Conservation (phyloP, 2,113 vertebrate genomes). For the Nipponia nippon region DNA sequence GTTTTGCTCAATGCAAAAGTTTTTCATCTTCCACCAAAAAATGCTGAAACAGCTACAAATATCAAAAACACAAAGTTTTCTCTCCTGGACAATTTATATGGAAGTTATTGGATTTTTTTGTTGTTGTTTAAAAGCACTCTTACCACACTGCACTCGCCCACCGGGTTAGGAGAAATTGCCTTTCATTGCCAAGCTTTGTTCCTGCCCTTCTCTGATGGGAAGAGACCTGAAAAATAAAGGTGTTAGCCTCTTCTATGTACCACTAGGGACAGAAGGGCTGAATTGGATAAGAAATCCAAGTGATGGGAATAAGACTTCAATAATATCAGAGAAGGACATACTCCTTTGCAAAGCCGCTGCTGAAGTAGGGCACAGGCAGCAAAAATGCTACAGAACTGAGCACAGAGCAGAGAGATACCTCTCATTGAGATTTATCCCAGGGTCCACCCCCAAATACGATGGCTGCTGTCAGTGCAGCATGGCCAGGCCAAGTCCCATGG, state of each 20-base stretch:
- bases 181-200: background rate
- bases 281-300: background rate
- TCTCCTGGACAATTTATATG: slow-evolving; percentile 81
- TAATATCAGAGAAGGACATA: background rate
- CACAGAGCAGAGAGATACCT: background rate
- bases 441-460: accelerated
- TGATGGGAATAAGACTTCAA: background rate
- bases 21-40: slow-evolving; percentile 80
- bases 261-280: background rate
- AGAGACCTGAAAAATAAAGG: background rate
- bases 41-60: slow-evolving; percentile 79
- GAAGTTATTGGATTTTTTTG: slow-evolving; percentile 78
- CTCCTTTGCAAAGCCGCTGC: background rate
- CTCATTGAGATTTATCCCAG: background rate
- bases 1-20: slow-evolving; percentile 84
- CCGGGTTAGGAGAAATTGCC: slow-evolving; percentile 42
- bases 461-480: background rate
- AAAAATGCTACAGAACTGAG: background rate
- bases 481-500: background rate
- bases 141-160: background rate
- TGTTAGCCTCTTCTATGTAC: background rate
- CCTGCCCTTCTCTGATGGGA: background rate
- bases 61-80: slow-evolving; percentile 79
- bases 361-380: background rate
- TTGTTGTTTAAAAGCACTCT: slow-evolving; percentile 64